These are phyloP conservation scores for Rafetus swinhoei DNA, from an alignment of 2,113 vertebrate species.

Conservation along the genomic window DNA sequence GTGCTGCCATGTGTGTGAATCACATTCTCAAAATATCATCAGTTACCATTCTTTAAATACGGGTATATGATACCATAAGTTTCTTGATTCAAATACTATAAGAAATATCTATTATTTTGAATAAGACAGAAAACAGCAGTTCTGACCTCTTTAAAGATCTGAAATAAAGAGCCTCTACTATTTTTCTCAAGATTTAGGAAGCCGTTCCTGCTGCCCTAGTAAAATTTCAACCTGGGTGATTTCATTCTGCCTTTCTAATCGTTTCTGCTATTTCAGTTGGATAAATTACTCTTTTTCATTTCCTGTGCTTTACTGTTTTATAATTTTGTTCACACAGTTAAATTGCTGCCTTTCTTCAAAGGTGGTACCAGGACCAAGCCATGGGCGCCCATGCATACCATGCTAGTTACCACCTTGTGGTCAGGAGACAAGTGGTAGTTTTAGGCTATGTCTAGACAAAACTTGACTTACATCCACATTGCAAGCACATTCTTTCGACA, in stretches of 20 bases:
- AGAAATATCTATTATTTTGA: background rate
- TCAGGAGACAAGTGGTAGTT: background rate
- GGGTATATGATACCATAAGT: background rate
- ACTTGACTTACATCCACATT: no score
- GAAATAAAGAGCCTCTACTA: background rate
- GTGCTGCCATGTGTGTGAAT: background rate
- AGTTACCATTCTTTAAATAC: background rate
- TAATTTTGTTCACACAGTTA: background rate
- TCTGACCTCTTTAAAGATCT: background rate
- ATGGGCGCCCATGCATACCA: background rate
- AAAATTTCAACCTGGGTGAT: background rate
- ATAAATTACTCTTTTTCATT: background rate
- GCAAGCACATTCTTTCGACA: no score
- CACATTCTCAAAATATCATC: background rate
- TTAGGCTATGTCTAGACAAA: no score
- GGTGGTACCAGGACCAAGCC: background rate
- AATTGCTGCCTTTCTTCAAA: background rate
- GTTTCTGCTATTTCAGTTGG: constrained; percentile 10
- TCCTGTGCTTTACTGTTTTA: background rate
- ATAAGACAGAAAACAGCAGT: background rate
- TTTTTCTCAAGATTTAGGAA: constrained; percentile 9
- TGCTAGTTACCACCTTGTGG: background rate
- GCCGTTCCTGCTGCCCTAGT: background rate
- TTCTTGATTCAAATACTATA: background rate
- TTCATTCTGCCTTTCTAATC: background rate